Evolutionary conservation across 1,140 invertebrate genomes (phyloP), one percentile per base, ranked within the genome.

Genomic region (silkworm (Bombyx mori)): DNA sequence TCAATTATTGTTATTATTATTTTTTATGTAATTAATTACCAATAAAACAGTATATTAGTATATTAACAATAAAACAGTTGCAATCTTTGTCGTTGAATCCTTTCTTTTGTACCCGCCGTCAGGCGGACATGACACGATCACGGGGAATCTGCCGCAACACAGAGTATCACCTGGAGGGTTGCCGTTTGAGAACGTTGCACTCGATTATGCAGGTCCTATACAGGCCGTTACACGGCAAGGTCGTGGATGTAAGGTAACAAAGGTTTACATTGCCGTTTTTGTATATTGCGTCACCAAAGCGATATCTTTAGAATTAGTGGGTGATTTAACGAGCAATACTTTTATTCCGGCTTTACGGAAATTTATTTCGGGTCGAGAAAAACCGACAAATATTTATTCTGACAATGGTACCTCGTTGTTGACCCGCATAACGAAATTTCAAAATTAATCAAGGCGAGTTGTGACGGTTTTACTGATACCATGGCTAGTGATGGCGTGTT

Each of bases 131-230:
- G 12, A 18, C 12, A 18, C 12, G 12, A 18, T 18, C 12, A 60
- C 60, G 62, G 62, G 54, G 8, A 42, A 57, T 18, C 10, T 63
- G 7, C 52, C 54, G 45, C 1, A 42, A 54, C 77, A 70, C 69
- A 70, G 73, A 47, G 4, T 62, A 1, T 67, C 60, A 7, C 67
- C 61, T 22, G 54, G 10, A 9, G 12, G 12, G 12, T 50, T 49
- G 42, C 52, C 63, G 3, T 65, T 61, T 42, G 2, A 45, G 8
- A 50, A 50, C 8, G 43, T 60, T 55, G 62, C 82, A 10, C 26
- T 82, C 9, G 81, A 84, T 57, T 73, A 71, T 48, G 68, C 60
- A 35, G 73, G 77, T 8, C 75, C 79, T 9, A 59, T 82, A 18
- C 50, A 57, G 7, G 65, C 77, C 45, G 35, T 64, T 26, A 68